Evolutionary conservation across 2,113 vertebrate genomes (phyloP).

Genomic region (Todiramphus chloris): DNA sequence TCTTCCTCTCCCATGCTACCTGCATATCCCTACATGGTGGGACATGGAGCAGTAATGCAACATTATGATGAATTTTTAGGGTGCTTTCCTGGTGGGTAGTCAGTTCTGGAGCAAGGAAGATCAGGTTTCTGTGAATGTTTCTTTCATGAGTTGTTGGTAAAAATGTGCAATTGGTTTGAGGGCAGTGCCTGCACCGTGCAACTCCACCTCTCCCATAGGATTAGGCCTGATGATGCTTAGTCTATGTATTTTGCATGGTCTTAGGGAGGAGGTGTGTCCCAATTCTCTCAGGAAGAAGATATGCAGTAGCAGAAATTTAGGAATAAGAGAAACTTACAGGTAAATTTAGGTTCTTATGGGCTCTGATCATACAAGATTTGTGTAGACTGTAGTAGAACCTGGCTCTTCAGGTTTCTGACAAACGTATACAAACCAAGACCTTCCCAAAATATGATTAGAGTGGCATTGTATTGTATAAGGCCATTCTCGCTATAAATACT

Average conservation of each 20-base stretch:
- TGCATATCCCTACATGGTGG: neutral
- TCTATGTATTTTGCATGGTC: neutral
- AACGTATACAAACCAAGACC: neutral
- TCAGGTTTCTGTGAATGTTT: neutral
- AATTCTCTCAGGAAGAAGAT: neutral
- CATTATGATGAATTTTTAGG: neutral
- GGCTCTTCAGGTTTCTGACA: neutral
- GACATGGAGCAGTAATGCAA: neutral
- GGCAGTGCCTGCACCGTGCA: neutral
- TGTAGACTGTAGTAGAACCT: neutral
- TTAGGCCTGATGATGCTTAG: neutral
- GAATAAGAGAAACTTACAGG: neutral
- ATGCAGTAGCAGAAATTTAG: neutral
- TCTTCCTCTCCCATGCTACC: neutral
- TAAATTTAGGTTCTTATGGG: neutral
- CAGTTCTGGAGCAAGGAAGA: neutral
- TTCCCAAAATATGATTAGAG: neutral
- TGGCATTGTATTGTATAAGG: neutral
- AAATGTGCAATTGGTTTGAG: neutral
- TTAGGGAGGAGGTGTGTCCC: neutral
- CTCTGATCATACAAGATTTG: neutral
- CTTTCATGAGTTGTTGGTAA: neutral
- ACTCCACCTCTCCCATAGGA: neutral
- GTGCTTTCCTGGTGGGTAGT: neutral
- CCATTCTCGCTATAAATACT: neutral